A percentile compares a stretch with the other conserved stretches of the same genome.
Conservation (phyloP, 2,797 vertebrate species). For the Orestias chungarensis region DNA sequence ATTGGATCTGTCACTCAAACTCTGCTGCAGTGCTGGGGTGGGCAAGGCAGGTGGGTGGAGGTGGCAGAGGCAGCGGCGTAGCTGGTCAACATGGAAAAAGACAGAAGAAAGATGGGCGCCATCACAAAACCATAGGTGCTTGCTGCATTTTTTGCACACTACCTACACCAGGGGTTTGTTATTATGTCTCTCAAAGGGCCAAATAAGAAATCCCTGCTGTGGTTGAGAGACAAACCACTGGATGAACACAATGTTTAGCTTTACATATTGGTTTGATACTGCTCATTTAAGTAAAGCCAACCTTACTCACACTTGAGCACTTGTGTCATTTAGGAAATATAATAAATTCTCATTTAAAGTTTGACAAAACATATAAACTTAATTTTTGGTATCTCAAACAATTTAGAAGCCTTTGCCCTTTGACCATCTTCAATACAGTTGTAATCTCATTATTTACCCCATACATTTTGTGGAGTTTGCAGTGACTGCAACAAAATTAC, state of each 20-base stretch:
- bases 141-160: constrained; percentile 22
- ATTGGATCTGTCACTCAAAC: constrained; percentile 84
- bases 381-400: no score
- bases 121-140: constrained; percentile 2
- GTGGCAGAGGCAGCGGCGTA: constrained; percentile 37
- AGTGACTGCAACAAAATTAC: no score
- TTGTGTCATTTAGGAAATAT: no score
- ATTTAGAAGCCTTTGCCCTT: no score
- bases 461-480: no score
- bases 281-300: no score
- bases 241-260: background rate
- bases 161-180: background rate
- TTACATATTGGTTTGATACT: background rate
- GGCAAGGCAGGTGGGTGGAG: constrained; percentile 45
- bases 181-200: background rate
- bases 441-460: no score
- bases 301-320: no score
- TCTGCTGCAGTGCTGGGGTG: constrained; percentile 54
- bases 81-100: constrained; percentile 50
- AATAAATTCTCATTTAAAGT: no score
- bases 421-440: no score
- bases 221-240: background rate
- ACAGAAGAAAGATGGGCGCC: constrained; percentile 3
- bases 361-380: no score
- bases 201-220: background rate